Conservation (phyloP, 2,113 vertebrate species). For the Nycticorax nycticorax region DNA sequence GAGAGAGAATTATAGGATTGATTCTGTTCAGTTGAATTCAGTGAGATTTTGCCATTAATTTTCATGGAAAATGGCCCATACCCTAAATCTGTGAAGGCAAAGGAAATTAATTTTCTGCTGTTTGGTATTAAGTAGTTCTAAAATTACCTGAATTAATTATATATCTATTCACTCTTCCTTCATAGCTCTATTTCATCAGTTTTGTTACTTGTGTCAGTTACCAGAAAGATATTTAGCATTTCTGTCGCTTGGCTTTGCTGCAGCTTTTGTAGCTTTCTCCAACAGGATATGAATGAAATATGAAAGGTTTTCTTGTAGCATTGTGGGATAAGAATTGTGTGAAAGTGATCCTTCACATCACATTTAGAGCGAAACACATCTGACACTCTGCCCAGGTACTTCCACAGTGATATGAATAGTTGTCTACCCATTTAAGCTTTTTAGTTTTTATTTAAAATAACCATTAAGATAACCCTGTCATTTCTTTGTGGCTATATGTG, state of each 20-base stretch:
- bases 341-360: not conserved
- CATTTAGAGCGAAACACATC: not conserved
- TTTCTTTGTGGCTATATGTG: not conserved
- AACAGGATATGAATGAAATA: not conserved
- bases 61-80: not conserved
- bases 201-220: not conserved
- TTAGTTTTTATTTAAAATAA: conserved; percentile 3
- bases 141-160: not conserved
- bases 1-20: not conserved
- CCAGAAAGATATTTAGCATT: not conserved
- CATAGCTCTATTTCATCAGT: not conserved
- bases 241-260: not conserved
- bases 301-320: not conserved
- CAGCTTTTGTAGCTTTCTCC: not conserved
- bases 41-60: not conserved
- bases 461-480: not conserved
- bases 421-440: not conserved
- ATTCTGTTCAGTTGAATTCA: not conserved
- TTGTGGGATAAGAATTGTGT: not conserved
- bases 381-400: not conserved
- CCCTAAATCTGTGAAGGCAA: not conserved
- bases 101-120: not conserved
- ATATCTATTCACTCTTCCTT: not conserved
- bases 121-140: not conserved
- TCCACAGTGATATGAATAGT: not conserved